Conservation (phyloP, 64 coral and sea anemone genomes). For the Montipora capricornis region DNA sequence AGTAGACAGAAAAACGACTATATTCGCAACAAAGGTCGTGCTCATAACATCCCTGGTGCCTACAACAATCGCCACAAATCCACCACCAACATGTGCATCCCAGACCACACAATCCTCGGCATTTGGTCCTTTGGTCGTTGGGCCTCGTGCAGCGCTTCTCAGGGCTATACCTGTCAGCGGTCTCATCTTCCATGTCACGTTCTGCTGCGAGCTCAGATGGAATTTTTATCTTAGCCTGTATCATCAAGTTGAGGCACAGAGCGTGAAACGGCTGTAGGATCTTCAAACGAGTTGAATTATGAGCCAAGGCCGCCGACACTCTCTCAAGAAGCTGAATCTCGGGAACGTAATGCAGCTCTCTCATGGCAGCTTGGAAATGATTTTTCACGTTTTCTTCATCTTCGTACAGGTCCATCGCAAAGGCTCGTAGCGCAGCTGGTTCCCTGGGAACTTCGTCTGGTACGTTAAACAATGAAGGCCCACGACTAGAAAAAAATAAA, state of each 20-base stretch:
- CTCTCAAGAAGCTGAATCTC: constrained; percentile 15
- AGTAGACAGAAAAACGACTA: not conserved
- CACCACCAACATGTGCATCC: constrained; percentile 22
- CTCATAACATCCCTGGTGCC: constrained; percentile 58
- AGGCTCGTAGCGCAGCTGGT: not conserved
- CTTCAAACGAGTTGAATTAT: constrained; percentile 8
- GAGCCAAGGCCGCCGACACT: constrained; percentile 6
- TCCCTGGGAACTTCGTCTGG: not conserved
- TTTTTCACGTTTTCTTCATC: not conserved
- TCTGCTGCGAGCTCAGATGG: not conserved
- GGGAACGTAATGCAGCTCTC: constrained; percentile 12
- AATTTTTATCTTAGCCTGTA: not conserved
- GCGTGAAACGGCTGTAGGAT: constrained; percentile 18
- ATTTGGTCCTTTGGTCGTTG: not conserved
- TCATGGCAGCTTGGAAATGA: constrained; percentile 17
- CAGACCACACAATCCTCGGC: constrained; percentile 32
- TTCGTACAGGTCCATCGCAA: not conserved
- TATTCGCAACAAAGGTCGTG: constrained; percentile 41
- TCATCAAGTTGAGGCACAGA: constrained; percentile 18
- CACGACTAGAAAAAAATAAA: not conserved
- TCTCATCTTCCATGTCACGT: not conserved
- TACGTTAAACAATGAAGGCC: not conserved
- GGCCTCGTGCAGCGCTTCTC: constrained; percentile 21
- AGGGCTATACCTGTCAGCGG: not conserved
- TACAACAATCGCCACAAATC: constrained; percentile 63